Percentiles rank a stretch among this genome's conserved stretches.
These are phyloP conservation scores for Dromas ardeola DNA, from an alignment of 2,113 vertebrate genomes.

Conservation along the genomic window DNA sequence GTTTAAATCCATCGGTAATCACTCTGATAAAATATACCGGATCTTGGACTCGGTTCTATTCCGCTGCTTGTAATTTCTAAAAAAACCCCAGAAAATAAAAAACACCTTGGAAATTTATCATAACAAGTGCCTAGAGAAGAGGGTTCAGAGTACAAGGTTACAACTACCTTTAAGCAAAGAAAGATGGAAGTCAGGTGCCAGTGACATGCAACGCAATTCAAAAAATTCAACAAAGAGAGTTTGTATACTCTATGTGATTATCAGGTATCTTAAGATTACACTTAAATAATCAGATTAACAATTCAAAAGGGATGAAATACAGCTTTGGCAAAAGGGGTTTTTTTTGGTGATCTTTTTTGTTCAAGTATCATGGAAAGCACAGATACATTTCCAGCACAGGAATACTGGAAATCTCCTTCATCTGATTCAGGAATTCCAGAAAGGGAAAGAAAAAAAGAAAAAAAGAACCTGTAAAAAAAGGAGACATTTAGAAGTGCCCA, in stretches of 20 bases:
- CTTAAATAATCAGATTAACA: not conserved
- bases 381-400: not conserved
- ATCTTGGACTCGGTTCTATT: not conserved
- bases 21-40: not conserved
- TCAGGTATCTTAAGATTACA: not conserved
- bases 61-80: not conserved
- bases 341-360: not conserved
- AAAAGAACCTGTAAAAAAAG: not conserved
- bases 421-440: constrained; percentile 2
- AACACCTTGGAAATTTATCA: not conserved
- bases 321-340: not conserved
- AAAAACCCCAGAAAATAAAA: not conserved
- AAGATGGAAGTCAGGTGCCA: not conserved
- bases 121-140: not conserved
- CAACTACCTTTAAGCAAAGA: not conserved
- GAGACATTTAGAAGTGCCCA: not conserved
- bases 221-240: not conserved
- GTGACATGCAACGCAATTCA: not conserved
- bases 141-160: not conserved
- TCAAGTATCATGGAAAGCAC: not conserved
- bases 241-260: not conserved
- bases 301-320: not conserved
- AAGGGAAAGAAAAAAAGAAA: not conserved
- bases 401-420: not conserved
- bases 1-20: not conserved